A percentile compares a stretch with the other conserved stretches of the same genome.
Conservation (phyloP, 2,888 invertebrate species). For the Rhagophthalmus giganteus region DNA sequence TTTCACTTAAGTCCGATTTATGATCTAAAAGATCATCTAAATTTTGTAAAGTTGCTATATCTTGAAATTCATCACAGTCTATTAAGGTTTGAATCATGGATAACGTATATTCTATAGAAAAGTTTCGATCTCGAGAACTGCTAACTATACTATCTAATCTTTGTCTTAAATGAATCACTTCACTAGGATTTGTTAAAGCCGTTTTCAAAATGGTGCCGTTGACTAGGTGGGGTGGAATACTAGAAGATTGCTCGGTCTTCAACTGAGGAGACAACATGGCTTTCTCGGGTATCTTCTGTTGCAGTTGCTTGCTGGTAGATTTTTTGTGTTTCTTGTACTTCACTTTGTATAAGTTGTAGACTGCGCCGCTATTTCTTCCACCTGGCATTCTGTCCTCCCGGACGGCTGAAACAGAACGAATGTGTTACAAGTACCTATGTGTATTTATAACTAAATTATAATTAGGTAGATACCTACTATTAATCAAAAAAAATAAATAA, state of each 20-base stretch:
- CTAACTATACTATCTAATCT: conserved; percentile 86
- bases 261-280: conserved; percentile 50
- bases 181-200: conserved; percentile 91
- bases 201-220: conserved; percentile 93
- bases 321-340: conserved; percentile 98
- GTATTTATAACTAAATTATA: background rate
- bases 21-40: conserved; percentile 88
- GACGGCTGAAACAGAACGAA: conserved; percentile 71
- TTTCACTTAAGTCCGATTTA: conserved; percentile 88
- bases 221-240: conserved; percentile 64
- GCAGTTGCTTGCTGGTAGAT: conserved; percentile 63
- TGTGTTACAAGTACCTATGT: background rate
- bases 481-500: conserved; percentile 1
- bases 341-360: conserved; percentile 98
- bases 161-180: conserved; percentile 86
- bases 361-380: conserved; percentile 96
- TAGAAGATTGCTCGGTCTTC: conserved; percentile 34
- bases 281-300: conserved; percentile 52
- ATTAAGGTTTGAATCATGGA: conserved; percentile 91
- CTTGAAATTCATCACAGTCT: conserved; percentile 96
- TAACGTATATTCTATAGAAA: conserved; percentile 81
- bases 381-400: conserved; percentile 99
- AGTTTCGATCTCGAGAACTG: conserved; percentile 78
- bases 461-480: background rate
- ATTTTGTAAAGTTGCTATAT: conserved; percentile 90